These are phyloP conservation scores for Leucoraja ocellata DNA, from an alignment of 2,797 vertebrate species.

Conservation along the genomic window DNA sequence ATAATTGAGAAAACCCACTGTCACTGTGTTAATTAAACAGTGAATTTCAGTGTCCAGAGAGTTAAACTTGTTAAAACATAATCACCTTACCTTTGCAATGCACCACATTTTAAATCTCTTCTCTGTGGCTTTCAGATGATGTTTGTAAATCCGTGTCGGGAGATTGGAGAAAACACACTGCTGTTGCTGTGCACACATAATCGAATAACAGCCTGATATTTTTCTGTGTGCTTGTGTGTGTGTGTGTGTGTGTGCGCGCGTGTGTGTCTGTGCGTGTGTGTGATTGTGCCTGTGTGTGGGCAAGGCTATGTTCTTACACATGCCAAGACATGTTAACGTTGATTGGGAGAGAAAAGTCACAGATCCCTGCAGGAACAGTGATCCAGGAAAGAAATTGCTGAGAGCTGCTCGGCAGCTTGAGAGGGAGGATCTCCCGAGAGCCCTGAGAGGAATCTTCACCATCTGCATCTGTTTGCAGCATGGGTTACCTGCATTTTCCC, in stretches of 20 bases:
- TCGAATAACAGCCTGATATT: neutral
- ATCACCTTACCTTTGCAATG: neutral
- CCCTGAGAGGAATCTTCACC: neutral
- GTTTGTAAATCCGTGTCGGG: neutral
- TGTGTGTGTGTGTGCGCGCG: too few relatives aligned
- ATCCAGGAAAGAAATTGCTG: neutral
- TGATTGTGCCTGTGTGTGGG: neutral
- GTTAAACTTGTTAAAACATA: constrained; percentile 18
- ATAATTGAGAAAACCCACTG: neutral
- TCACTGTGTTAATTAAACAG: neutral
- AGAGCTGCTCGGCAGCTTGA: neutral
- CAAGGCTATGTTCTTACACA: neutral
- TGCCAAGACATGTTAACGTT: neutral
- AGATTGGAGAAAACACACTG: neutral
- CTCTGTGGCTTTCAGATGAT: neutral
- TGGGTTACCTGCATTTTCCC: constrained; percentile 6
- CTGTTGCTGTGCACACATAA: neutral
- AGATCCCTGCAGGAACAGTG: neutral
- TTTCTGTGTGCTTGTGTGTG: neutral
- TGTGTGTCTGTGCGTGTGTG: neutral
- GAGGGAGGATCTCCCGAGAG: neutral
- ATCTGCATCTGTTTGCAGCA: constrained; percentile 17
- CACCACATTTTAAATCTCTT: constrained; percentile 12
- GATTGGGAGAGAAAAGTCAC: neutral
- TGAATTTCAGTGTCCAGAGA: neutral